These are phyloP conservation scores for Monomorium pharaonis DNA, from an alignment of 1,140 invertebrate species.

Conservation along the genomic window DNA sequence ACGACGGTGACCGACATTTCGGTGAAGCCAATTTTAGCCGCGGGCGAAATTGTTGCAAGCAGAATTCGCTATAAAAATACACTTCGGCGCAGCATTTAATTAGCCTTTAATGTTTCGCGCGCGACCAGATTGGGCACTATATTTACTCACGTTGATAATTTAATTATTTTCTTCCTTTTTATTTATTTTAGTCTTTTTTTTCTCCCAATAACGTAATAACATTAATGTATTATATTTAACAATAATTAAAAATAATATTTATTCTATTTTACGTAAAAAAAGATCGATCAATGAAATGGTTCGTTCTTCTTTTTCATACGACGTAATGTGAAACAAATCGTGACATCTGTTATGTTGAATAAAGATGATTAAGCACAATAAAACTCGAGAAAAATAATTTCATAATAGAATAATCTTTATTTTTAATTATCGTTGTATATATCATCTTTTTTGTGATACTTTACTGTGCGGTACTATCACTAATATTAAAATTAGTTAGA, in stretches of 20 bases:
- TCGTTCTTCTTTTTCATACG: background rate
- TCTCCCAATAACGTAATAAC: background rate
- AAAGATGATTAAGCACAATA: background rate
- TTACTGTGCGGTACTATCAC: background rate
- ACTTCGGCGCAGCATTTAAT: slow-evolving; percentile 12
- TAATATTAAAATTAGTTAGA: background rate
- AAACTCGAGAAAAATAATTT: background rate
- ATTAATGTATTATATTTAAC: background rate
- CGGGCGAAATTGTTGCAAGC: background rate
- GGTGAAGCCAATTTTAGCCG: slow-evolving; percentile 27
- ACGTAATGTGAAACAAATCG: background rate
- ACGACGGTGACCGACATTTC: slow-evolving; percentile 49
- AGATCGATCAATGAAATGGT: background rate
- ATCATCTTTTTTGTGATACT: background rate
- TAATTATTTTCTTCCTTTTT: background rate
- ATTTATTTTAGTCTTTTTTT: background rate
- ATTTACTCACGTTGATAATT: background rate
- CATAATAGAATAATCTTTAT: background rate
- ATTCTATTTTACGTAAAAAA: background rate
- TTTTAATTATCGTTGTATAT: background rate
- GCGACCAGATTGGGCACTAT: background rate
- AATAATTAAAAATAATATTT: background rate
- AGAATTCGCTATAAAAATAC: slow-evolving; percentile 33
- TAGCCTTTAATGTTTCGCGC: background rate
- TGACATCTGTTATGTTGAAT: background rate